These are phyloP conservation scores for Aplocera efformata DNA, from an alignment of 2,888 invertebrate genomes.

Conservation along the genomic window DNA sequence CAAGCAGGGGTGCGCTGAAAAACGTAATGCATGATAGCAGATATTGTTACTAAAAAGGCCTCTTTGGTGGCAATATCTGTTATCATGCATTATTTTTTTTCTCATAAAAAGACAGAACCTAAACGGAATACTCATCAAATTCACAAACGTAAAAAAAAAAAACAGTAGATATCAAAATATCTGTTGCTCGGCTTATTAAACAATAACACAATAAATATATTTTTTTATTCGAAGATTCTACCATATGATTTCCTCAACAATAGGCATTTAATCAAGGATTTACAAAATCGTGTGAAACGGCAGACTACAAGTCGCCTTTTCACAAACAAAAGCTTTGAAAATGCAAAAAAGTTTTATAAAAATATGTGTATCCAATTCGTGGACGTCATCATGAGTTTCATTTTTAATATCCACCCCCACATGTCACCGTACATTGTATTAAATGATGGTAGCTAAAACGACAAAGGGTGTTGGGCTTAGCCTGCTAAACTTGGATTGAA, in stretches of 20 bases:
- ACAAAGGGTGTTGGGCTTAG: conserved; percentile 74
- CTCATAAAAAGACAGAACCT: too few species aligned
- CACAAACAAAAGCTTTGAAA: conserved; percentile 48
- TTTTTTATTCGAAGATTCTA: conserved; percentile 8
- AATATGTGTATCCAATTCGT: conserved; percentile 50
- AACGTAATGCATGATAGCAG: too few species aligned
- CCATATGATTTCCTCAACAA: conserved; percentile 13
- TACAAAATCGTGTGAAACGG: conserved; percentile 28
- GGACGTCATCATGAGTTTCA: conserved; percentile 65
- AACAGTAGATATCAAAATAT: too few species aligned
- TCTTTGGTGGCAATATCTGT: too few species aligned
- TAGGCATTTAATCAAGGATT: conserved; percentile 14
- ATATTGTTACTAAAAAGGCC: too few species aligned
- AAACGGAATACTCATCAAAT: too few species aligned
- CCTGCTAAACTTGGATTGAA: conserved; percentile 58
- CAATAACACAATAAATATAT: conserved; percentile 4
- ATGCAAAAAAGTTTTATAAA: conserved; percentile 49
- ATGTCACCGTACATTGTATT: conserved; percentile 70
- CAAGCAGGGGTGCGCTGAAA: too few species aligned
- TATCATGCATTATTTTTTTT: too few species aligned
- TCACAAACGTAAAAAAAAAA: too few species aligned
- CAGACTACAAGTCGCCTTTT: conserved; percentile 68
- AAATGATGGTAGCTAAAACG: conserved; percentile 55
- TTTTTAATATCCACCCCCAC: conserved; percentile 50
- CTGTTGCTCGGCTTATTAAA: too few species aligned